Evolutionary conservation across 2,888 invertebrate species (phyloP).

Genomic region (Bellardia bayeri): DNA sequence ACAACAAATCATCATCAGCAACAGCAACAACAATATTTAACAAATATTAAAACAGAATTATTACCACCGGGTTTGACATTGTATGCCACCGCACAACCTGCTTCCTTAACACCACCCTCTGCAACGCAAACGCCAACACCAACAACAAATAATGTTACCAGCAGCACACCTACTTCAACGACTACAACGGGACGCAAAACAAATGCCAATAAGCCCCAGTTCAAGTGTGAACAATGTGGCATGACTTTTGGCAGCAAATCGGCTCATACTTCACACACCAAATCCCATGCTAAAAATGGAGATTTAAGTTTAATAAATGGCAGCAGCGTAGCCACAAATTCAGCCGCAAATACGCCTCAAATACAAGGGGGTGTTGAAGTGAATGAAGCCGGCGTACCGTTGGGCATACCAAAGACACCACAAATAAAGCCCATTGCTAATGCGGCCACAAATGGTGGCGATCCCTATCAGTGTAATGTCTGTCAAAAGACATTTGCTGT

Average conservation of each 20-base stretch:
- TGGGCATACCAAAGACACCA: constrained; percentile 82
- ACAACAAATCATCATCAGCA: constrained; percentile 78
- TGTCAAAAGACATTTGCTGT: constrained; percentile 96
- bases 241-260: constrained; percentile 91
- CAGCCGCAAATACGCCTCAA: constrained; percentile 52
- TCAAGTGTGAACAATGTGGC: constrained; percentile 89
- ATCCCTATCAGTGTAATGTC: constrained; percentile 95
- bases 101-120: constrained; percentile 57
- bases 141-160: constrained; percentile 65
- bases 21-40: constrained; percentile 67
- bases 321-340: constrained; percentile 53
- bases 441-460: constrained; percentile 83
- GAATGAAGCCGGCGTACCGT: constrained; percentile 76
- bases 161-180: constrained; percentile 65
- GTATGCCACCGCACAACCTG: constrained; percentile 72
- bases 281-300: constrained; percentile 86
- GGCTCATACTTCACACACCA: constrained; percentile 89
- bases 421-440: constrained; percentile 80
- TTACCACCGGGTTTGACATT: constrained; percentile 70
- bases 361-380: constrained; percentile 79
- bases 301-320: constrained; percentile 72
- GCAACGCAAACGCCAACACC: constrained; percentile 36
- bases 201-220: constrained; percentile 84
- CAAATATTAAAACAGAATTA: constrained; percentile 77
- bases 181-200: constrained; percentile 74